Evolutionary conservation across 2,797 vertebrate genomes (phyloP).

Genomic region (Melanotaenia nigrans): DNA sequence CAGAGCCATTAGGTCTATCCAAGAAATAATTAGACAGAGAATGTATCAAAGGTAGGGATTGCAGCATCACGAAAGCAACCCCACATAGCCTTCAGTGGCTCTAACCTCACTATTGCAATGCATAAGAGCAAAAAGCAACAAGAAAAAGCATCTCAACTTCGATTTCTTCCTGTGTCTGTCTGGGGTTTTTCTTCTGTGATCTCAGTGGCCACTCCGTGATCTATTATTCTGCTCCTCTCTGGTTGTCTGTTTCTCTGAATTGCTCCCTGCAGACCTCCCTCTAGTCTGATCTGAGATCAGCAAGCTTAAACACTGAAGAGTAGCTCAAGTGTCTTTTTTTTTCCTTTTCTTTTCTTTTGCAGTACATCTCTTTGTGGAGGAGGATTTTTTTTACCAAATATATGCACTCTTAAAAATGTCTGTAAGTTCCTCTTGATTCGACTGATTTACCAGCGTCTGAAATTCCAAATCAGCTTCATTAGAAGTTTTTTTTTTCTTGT

Average conservation of each 20-base stretch:
- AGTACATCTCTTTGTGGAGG: slow-evolving; percentile 66
- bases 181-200: slow-evolving; percentile 43
- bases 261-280: slow-evolving; percentile 66
- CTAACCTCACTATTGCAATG: slow-evolving; percentile 2
- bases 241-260: slow-evolving; percentile 59
- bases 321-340: slow-evolving; percentile 60
- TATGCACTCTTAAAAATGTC: slow-evolving; percentile 82
- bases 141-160: slow-evolving; percentile 34
- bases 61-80: slow-evolving; percentile 21
- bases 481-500: not conserved
- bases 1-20: slow-evolving; percentile 21
- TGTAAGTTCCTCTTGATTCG: slow-evolving; percentile 87
- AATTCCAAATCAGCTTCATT: slow-evolving; percentile 40
- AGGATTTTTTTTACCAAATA: slow-evolving; percentile 79
- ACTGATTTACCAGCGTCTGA: slow-evolving; percentile 62
- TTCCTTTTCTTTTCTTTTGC: slow-evolving; percentile 32
- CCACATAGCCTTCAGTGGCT: slow-evolving; percentile 6
- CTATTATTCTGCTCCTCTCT: slow-evolving; percentile 54
- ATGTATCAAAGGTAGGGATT: slow-evolving; percentile 36
- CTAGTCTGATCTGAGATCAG: slow-evolving; percentile 75
- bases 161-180: slow-evolving; percentile 43
- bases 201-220: slow-evolving; percentile 48
- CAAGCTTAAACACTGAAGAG: slow-evolving; percentile 63
- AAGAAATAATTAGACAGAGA: slow-evolving; percentile 38
- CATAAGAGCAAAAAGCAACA: slow-evolving; percentile 29